These are phyloP conservation scores for Rhabdomys pumilio DNA, from an alignment of 2,797 vertebrate species.

Conservation along the genomic window DNA sequence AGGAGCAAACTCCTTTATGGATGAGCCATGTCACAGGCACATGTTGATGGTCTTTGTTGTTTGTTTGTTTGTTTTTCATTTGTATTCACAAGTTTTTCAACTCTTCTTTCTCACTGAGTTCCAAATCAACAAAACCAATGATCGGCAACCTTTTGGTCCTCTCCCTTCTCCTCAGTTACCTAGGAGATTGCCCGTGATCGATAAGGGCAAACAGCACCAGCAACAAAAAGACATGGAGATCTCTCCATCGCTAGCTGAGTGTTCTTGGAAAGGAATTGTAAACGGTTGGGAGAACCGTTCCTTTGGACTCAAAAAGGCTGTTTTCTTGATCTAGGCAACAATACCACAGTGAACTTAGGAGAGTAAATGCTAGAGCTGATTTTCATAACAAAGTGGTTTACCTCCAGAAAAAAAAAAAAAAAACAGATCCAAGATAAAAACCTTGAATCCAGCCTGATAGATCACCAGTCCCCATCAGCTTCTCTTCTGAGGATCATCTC, in stretches of 20 bases:
- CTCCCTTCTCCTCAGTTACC: background rate
- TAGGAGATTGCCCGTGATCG: background rate
- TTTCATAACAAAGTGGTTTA: conserved; percentile 37
- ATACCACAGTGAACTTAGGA: conserved; percentile 2
- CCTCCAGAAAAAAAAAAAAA: conserved; percentile 16
- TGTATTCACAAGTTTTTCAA: conserved; percentile 47
- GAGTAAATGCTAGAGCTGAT: conserved; percentile 5
- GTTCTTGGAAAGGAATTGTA: background rate
- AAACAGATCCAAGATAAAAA: conserved; percentile 60
- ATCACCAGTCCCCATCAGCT: background rate
- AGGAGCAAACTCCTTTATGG: background rate
- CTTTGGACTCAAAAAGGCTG: conserved; percentile 51
- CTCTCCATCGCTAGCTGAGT: conserved; percentile 16
- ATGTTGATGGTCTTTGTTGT: background rate
- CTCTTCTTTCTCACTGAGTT: conserved; percentile 41
- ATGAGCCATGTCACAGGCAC: background rate
- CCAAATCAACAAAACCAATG: conserved; percentile 33
- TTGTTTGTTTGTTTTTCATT: background rate
- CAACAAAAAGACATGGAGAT: background rate
- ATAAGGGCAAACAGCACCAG: background rate
- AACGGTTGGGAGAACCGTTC: background rate
- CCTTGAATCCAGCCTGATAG: background rate
- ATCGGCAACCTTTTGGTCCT: background rate
- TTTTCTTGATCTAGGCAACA: background rate
- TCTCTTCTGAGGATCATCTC: conserved; percentile 50